These are phyloP conservation scores for Lepidurus couesii DNA, from an alignment of 1,140 invertebrate species.

Conservation along the genomic window DNA sequence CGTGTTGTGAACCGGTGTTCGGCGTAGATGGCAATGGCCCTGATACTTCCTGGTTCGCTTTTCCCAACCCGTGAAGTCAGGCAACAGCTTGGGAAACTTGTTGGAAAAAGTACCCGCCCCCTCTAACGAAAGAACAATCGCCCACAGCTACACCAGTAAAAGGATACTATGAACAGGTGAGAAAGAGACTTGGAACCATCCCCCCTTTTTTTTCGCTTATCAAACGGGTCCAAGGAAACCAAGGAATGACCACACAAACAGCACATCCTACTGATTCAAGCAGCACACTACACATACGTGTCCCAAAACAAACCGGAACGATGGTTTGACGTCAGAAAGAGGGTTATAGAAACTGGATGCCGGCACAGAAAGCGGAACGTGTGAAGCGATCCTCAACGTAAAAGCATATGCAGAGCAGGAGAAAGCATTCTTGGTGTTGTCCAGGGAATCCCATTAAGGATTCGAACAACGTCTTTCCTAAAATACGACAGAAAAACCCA, in stretches of 20 bases:
- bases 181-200: not conserved
- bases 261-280: not conserved
- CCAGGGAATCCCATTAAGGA: not conserved
- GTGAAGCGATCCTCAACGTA: not conserved
- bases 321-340: constrained; percentile 9
- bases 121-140: not conserved
- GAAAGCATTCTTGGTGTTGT: not conserved
- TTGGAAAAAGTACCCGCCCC: not conserved
- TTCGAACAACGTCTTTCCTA: not conserved
- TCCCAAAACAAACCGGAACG: not conserved
- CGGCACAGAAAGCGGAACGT: constrained; percentile 7
- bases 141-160: not conserved
- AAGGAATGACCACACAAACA: not conserved
- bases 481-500: not conserved
- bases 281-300: not conserved
- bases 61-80: not conserved
- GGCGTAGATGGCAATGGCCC: constrained; percentile 6
- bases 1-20: not conserved
- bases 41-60: not conserved
- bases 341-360: constrained; percentile 9
- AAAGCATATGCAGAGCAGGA: not conserved
- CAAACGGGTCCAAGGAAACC: not conserved
- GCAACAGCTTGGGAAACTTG: not conserved
- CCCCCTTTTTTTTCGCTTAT: not conserved
- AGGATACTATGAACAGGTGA: not conserved